These are phyloP conservation scores for Caenorhabditis sp. DNA, from an alignment of 2,888 invertebrate species.

Conservation along the genomic window DNA sequence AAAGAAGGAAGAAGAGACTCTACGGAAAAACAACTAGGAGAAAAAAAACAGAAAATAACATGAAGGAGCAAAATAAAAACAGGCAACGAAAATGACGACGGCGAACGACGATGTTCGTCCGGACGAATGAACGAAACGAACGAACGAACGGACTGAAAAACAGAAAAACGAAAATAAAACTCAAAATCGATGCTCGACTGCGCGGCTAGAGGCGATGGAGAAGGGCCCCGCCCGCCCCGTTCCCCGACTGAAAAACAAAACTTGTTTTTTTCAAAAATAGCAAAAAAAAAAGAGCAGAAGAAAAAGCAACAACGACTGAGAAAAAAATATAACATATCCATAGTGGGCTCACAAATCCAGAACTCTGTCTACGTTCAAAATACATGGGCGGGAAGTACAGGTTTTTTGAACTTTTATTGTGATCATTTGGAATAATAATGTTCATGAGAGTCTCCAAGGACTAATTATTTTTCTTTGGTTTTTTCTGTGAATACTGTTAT, in stretches of 20 bases:
- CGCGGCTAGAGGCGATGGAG: not conserved
- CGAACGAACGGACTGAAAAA: not conserved
- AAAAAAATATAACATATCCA: not conserved
- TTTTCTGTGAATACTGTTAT: too few species aligned
- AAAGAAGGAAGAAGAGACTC: slow-evolving; percentile 3
- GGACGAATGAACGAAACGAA: slow-evolving; percentile 8
- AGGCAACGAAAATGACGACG: slow-evolving; percentile 41
- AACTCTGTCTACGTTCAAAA: not conserved
- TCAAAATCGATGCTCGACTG: slow-evolving; percentile 1
- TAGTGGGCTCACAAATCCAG: not conserved
- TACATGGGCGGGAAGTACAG: too few species aligned
- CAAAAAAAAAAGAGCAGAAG: not conserved
- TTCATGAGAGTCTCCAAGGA: too few species aligned
- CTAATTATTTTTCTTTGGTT: too few species aligned
- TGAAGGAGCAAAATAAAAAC: slow-evolving; percentile 15
- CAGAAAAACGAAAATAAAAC: not conserved
- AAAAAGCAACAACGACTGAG: not conserved
- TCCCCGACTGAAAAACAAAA: slow-evolving; percentile 3
- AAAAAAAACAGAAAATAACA: slow-evolving; percentile 18
- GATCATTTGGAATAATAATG: too few species aligned
- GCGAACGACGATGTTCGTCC: slow-evolving; percentile 21
- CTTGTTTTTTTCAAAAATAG: slow-evolving; percentile 6
- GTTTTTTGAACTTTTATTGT: too few species aligned
- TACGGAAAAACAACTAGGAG: slow-evolving; percentile 10
- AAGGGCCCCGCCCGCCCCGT: not conserved